A percentile compares a stretch with the other conserved stretches of the same genome.
Conservation (phyloP, 1,140 invertebrate genomes). For the Drosophila pruinosa region DNA sequence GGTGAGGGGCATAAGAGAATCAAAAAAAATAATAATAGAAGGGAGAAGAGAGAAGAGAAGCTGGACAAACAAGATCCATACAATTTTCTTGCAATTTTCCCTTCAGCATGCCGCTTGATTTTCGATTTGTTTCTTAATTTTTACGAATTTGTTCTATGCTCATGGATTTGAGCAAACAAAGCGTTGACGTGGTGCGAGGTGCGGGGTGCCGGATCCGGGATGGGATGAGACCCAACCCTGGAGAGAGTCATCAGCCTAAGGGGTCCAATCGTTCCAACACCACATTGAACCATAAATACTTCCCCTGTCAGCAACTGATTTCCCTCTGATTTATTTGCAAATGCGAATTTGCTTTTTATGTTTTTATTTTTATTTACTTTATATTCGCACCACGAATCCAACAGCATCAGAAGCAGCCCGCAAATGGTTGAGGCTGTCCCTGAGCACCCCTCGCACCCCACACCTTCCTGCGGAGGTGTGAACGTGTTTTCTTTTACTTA, state of each 20-base stretch:
- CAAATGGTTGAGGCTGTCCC: conserved; percentile 43
- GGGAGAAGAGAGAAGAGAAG: conserved; percentile 10
- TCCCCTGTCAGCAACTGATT: conserved; percentile 81
- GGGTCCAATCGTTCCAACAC: conserved; percentile 44
- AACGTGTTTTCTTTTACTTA: conserved; percentile 59
- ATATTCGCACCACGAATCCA: conserved; percentile 74
- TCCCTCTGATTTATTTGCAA: conserved; percentile 81
- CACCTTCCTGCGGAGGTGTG: conserved; percentile 51
- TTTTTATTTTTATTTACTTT: conserved; percentile 80
- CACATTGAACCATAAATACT: conserved; percentile 73
- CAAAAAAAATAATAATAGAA: too few species aligned
- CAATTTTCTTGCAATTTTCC: conserved; percentile 57
- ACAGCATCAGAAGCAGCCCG: conserved; percentile 27
- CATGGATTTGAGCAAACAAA: conserved; percentile 56
- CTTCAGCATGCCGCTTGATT: conserved; percentile 59
- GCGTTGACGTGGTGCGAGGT: neutral
- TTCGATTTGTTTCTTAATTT: conserved; percentile 82
- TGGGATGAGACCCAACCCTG: conserved; percentile 11
- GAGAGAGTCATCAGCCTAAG: conserved; percentile 23
- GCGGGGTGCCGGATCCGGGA: too few species aligned
- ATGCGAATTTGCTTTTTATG: conserved; percentile 81
- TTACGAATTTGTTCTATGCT: conserved; percentile 75
- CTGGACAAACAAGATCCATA: conserved; percentile 70
- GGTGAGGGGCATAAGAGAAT: neutral
- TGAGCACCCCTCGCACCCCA: neutral